A percentile compares a stretch with the other conserved stretches of the same genome.
These are phyloP conservation scores for Canis aureus DNA, from an alignment of 2,113 vertebrate species.

Conservation along the genomic window DNA sequence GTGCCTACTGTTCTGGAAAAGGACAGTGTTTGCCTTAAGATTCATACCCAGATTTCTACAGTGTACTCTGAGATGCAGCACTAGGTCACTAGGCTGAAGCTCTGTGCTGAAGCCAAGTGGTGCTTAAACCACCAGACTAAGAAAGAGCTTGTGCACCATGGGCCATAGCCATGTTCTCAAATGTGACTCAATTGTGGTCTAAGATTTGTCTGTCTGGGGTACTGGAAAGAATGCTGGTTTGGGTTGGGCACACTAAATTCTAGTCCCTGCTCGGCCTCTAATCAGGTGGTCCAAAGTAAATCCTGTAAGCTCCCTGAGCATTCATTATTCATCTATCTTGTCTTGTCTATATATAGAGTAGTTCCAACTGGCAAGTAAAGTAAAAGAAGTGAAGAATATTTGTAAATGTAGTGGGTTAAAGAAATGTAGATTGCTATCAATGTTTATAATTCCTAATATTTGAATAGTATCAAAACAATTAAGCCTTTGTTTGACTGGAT, in stretches of 20 bases:
- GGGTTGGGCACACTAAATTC: background rate
- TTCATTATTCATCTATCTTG: background rate
- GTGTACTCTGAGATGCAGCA: background rate
- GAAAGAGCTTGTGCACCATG: background rate
- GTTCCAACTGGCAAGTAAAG: background rate
- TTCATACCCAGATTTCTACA: conserved; percentile 66
- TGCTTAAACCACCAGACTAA: conserved; percentile 50
- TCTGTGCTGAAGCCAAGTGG: background rate
- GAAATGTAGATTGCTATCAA: background rate
- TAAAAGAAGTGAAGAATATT: background rate
- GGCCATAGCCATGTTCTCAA: background rate
- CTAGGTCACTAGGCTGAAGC: conserved; percentile 62
- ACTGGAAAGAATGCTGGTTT: conserved; percentile 41
- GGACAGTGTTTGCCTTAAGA: conserved; percentile 2
- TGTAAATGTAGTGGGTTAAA: background rate
- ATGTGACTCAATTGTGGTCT: conserved; percentile 71
- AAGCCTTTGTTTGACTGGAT: background rate
- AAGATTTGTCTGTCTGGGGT: conserved; percentile 27
- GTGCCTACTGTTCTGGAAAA: conserved; percentile 69
- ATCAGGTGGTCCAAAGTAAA: background rate
- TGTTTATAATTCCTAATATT: conserved; percentile 34
- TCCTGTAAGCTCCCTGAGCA: background rate
- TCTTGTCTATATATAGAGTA: background rate
- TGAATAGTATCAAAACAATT: background rate
- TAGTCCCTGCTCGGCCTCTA: background rate